Conservation (phyloP, 1,140 invertebrate genomes). For the Periplaneta americana region DNA sequence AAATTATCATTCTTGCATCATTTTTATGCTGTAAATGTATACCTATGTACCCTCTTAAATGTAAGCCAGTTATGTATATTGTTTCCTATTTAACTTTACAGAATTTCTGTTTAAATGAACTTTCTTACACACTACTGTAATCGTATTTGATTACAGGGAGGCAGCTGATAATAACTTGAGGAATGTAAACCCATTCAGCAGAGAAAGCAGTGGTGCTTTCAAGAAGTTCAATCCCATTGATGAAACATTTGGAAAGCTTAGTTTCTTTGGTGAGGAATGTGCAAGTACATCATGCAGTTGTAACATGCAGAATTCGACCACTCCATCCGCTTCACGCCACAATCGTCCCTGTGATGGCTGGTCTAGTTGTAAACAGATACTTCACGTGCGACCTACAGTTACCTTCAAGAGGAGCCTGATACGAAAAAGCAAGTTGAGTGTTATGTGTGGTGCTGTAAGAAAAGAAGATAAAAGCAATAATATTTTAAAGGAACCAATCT, state of each 20-base stretch:
- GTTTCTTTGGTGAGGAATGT: slow-evolving; percentile 11
- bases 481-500: slow-evolving; percentile 10
- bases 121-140: too few species aligned
- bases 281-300: slow-evolving; percentile 8
- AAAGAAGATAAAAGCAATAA: neutral
- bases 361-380: neutral
- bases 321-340: neutral
- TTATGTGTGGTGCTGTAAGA: neutral
- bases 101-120: too few species aligned
- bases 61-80: too few species aligned
- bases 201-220: neutral
- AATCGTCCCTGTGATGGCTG: neutral
- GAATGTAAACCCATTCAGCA: neutral
- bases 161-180: neutral
- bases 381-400: neutral
- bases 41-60: too few species aligned
- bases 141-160: neutral
- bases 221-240: neutral
- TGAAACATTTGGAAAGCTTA: slow-evolving; percentile 1
- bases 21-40: too few species aligned
- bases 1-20: too few species aligned
- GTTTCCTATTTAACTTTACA: too few species aligned
- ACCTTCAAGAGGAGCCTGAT: slow-evolving; percentile 10
- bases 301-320: neutral
- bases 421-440: slow-evolving; percentile 8